phyloP scores from a whole-genome alignment of 2,888 invertebrate genomes.

The Coelopa pilipes region DNA sequence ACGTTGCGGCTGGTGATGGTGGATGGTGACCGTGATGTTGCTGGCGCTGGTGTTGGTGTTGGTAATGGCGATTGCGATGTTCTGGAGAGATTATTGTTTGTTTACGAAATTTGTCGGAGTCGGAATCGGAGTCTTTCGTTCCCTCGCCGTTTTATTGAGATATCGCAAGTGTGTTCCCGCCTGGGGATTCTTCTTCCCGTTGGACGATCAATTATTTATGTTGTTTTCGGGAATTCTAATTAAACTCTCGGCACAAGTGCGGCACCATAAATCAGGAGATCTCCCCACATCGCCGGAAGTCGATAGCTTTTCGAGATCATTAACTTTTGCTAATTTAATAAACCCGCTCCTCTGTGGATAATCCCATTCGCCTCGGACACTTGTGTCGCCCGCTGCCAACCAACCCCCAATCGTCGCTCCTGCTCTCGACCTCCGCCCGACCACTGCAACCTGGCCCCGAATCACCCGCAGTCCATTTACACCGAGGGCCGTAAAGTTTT shows the following conservation, averaged over 20 bases:
- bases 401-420: neutral
- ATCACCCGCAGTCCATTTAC: neutral
- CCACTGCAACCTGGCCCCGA: constrained; percentile 14
- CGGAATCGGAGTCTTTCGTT: neutral
- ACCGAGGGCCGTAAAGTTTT: constrained; percentile 2
- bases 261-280: neutral
- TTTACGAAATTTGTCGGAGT: neutral
- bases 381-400: constrained; percentile 49
- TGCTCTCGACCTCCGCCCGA: too few relatives aligned
- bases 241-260: neutral
- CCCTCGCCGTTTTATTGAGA: too few relatives aligned
- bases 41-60: neutral
- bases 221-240: neutral
- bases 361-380: constrained; percentile 64
- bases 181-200: too few relatives aligned
- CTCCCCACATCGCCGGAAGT: neutral
- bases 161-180: too few relatives aligned
- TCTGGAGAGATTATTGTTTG: neutral
- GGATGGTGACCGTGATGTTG: too few relatives aligned
- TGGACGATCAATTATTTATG: neutral
- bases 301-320: constrained; percentile 55
- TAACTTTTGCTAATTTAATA: constrained; percentile 60
- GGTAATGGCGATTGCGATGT: constrained; percentile 20
- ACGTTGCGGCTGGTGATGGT: too few relatives aligned
- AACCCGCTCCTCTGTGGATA: constrained; percentile 60